A percentile compares a stretch with the other conserved stretches of the same genome.
Evolutionary conservation across 2,797 vertebrate genomes (phyloP).

Genomic region (Amazona finschi): DNA sequence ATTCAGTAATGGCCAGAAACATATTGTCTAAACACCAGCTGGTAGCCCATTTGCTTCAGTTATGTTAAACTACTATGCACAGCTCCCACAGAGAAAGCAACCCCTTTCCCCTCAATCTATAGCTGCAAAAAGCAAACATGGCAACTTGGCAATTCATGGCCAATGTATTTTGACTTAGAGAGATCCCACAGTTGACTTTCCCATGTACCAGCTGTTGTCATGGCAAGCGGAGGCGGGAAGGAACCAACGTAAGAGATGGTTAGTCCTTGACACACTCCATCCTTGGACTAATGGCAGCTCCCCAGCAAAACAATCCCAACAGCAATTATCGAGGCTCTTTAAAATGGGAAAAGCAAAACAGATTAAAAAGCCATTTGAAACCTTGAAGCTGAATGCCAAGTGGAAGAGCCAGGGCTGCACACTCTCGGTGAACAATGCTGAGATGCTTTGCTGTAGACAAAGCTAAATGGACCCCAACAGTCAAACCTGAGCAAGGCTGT

Average conservation of each 20-base stretch:
- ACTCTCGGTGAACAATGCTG: rapidly evolving
- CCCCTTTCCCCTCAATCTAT: neutral
- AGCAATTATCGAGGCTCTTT: neutral
- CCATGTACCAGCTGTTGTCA: constrained; percentile 4
- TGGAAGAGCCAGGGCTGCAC: neutral
- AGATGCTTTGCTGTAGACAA: neutral
- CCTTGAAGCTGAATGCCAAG: constrained; percentile 22
- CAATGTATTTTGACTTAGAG: neutral
- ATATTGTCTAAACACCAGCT: neutral
- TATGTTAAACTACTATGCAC: rapidly evolving
- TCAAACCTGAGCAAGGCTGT: neutral
- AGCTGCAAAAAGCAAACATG: neutral
- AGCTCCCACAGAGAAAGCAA: neutral
- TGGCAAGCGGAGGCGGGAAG: neutral
- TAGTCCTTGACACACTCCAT: constrained; percentile 37
- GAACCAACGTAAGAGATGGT: neutral
- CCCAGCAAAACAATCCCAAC: constrained; percentile 43
- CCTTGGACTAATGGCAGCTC: constrained; percentile 33
- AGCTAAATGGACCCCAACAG: neutral
- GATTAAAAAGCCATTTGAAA: constrained; percentile 50
- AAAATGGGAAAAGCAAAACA: neutral
- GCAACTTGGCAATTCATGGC: neutral
- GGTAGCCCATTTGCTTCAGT: neutral
- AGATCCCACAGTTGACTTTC: neutral
- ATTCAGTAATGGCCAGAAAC: neutral